Evolutionary conservation across 2,888 invertebrate species (phyloP).

Genomic region (Drosophila leonis): DNA sequence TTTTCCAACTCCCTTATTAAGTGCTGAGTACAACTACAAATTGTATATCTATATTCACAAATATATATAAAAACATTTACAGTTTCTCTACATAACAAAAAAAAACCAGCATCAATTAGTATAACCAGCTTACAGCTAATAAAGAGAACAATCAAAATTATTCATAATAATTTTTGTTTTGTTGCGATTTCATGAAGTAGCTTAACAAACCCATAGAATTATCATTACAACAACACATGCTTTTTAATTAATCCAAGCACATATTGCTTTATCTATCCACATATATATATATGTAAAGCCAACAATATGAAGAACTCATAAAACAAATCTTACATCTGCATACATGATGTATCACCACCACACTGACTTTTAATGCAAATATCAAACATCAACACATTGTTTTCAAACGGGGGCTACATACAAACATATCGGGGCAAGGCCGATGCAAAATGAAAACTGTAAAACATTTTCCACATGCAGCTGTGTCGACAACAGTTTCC

Average conservation of each 20-base stretch:
- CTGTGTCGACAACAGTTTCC: constrained; percentile 49
- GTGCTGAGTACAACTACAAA: too few species aligned
- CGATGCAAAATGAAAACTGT: constrained; percentile 61
- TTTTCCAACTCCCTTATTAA: too few species aligned
- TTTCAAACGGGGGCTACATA: constrained; percentile 10
- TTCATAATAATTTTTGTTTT: not conserved
- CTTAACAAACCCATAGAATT: not conserved
- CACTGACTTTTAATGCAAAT: constrained; percentile 42
- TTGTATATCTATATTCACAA: too few species aligned
- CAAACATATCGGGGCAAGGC: constrained; percentile 42
- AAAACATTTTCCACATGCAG: constrained; percentile 59
- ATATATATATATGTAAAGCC: not conserved
- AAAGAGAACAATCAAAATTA: not conserved
- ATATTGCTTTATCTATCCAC: not conserved
- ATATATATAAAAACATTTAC: too few species aligned
- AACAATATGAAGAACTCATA: constrained; percentile 10
- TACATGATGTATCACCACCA: constrained; percentile 24
- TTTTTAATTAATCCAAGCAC: constrained; percentile 11
- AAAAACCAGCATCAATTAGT: too few species aligned
- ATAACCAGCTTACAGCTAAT: not conserved
- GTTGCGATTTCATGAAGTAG: not conserved
- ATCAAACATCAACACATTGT: constrained; percentile 35
- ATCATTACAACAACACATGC: not conserved
- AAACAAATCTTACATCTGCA: constrained; percentile 19
- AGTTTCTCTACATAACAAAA: too few species aligned